These are phyloP conservation scores for Crepidodera aurea DNA, from an alignment of 2,888 invertebrate genomes.

Conservation along the genomic window DNA sequence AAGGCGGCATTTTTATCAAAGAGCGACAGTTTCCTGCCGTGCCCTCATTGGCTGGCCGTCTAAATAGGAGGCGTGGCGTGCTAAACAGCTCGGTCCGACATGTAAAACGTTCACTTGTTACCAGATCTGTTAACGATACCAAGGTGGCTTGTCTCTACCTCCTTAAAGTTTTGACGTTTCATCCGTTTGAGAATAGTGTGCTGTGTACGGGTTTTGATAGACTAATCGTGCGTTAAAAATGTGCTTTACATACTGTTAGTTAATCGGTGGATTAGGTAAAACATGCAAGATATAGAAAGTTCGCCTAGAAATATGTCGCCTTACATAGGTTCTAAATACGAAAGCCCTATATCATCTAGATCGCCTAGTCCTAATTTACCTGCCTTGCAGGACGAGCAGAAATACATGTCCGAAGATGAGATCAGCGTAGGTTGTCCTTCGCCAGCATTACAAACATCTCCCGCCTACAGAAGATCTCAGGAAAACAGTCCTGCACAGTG, in stretches of 20 bases:
- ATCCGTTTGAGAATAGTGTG: conserved; percentile 1
- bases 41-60: conserved; percentile 42
- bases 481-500: conserved; percentile 48
- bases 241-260: conserved; percentile 33
- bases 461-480: conserved; percentile 42
- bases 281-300: conserved; percentile 60
- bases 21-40: conserved; percentile 42
- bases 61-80: conserved; percentile 49
- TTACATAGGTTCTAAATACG: conserved; percentile 58
- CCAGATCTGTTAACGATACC: conserved; percentile 58
- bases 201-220: not conserved
- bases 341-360: conserved; percentile 59
- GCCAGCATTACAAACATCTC: conserved; percentile 55
- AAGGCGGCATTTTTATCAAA: conserved; percentile 50
- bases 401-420: conserved; percentile 69
- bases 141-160: conserved; percentile 46
- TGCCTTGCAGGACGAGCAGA: conserved; percentile 58
- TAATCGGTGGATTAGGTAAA: conserved; percentile 23
- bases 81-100: conserved; percentile 51
- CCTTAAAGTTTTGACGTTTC: conserved; percentile 40
- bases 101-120: conserved; percentile 59
- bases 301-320: conserved; percentile 58
- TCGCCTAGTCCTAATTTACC: conserved; percentile 64
- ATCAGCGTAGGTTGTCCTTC: conserved; percentile 82
- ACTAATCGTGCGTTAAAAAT: conserved; percentile 28